Percentiles rank a stretch among this genome's conserved stretches.
phyloP scores from a whole-genome alignment of 2,888 invertebrate species.

The Clepsis dumicolana region DNA sequence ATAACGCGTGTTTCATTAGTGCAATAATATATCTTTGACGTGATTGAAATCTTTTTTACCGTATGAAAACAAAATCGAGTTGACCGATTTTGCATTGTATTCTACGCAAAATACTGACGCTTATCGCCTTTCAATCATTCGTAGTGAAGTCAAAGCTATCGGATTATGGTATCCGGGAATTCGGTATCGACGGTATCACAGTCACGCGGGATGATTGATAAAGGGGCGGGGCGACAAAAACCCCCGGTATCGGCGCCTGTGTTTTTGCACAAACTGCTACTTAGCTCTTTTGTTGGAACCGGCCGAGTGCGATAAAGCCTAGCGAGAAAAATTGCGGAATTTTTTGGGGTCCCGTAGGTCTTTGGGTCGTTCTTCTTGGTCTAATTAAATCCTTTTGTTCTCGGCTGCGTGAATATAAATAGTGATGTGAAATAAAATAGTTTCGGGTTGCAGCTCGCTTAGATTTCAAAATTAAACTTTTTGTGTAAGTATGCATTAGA shows the following conservation, averaged over 20 bases:
- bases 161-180: conserved; percentile 24
- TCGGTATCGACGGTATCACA: conserved; percentile 32
- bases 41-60: too few relatives aligned
- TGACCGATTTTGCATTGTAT: neutral
- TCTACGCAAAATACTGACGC: neutral
- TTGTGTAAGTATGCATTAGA: too few relatives aligned
- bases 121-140: conserved; percentile 6
- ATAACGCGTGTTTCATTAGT: too few relatives aligned
- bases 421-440: neutral
- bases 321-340: conserved; percentile 34
- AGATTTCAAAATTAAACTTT: too few relatives aligned
- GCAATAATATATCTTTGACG: too few relatives aligned
- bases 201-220: conserved; percentile 36
- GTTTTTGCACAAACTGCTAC: conserved; percentile 42
- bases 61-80: too few relatives aligned
- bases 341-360: conserved; percentile 30
- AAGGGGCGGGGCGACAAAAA: conserved; percentile 40
- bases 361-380: neutral
- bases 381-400: neutral
- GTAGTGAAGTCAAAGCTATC: conserved; percentile 19
- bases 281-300: conserved; percentile 40
- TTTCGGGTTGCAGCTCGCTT: too few relatives aligned
- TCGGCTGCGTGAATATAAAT: neutral
- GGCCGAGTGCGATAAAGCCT: conserved; percentile 31
- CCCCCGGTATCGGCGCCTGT: conserved; percentile 31